These are phyloP conservation scores for Ptyas mucosa DNA, from an alignment of 2,113 vertebrate genomes.

Conservation along the genomic window DNA sequence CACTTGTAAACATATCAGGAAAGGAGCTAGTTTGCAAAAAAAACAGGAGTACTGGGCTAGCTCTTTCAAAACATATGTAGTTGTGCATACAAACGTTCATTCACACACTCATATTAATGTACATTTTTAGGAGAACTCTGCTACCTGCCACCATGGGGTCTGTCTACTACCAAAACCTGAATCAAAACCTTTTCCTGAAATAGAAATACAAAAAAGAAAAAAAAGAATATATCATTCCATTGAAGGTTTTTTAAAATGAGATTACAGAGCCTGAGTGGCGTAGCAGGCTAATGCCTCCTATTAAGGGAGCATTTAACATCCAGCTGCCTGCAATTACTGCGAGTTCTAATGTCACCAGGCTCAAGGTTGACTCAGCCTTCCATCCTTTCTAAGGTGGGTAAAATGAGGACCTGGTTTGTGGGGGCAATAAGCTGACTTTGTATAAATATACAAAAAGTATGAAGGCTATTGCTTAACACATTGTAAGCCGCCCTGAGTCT, in stretches of 20 bases:
- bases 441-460: no score
- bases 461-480: no score
- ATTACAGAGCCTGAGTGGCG: no score
- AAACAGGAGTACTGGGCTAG: background rate
- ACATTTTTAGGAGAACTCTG: background rate
- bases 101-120: background rate
- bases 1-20: background rate
- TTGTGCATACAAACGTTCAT: background rate
- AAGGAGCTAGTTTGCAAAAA: background rate
- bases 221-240: background rate
- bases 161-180: background rate
- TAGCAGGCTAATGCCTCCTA: no score
- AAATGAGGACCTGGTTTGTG: no score
- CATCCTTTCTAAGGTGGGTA: no score
- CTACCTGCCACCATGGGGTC: background rate
- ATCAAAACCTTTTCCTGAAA: background rate
- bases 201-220: background rate
- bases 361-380: no score
- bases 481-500: no score
- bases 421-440: no score
- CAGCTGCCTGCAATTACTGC: no score
- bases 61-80: background rate
- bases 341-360: no score
- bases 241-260: background rate
- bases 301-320: no score